Evolutionary conservation across 1,140 invertebrate species (phyloP), one percentile per base, ranked within the genome.

Genomic region (Latrodectus geometricus): DNA sequence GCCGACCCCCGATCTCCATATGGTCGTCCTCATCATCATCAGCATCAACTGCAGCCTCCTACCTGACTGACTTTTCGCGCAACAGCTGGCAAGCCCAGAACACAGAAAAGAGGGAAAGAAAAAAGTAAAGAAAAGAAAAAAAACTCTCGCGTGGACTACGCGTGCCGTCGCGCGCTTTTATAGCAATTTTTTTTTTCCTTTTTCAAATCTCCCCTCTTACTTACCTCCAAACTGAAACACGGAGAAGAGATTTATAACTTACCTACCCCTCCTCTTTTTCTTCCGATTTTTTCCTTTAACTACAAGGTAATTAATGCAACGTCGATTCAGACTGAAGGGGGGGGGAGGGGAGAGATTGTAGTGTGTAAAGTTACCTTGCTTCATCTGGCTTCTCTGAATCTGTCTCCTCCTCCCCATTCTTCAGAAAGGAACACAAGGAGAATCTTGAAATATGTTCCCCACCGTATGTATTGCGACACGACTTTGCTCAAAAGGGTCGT

Each of bases 21-120:
- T 87, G 85, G 85, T 70, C 77, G 23, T 49, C 11, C 54, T 85
- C 83, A 85, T 78, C 83, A 82, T 82, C 82, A 68, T 54, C 72
- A 72, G 75, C 82, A 76, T 20, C 66, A 81, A 20, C 78, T 66
- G 17, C 66, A 75, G 52, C 76, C 35, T 48, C 85, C 85, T 87
- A 75, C 70, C 85, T 87, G 84, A 86, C 84, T 86, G 54, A 66
- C 23, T 50, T 35, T 21, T 20, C 20, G 17, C 50, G 77, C 85
- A 70, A 87, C 85, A 87, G 85, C 85, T 87, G 85, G 85, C 77
- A 80, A 21, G 56, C 77, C 66, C 52, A 49, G n/a, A 15, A 7
- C 15, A 50, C 54, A 72, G 66, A 9, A 52, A 52, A 78, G 17
- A 61, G 73, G 54, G 54, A 70, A n/a, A 52, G n/a, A 21, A 73